Evolutionary conservation across 2,797 vertebrate species (phyloP), one percentile per base, ranked within the genome.

Genomic region (Oryzias sinensis): DNA sequence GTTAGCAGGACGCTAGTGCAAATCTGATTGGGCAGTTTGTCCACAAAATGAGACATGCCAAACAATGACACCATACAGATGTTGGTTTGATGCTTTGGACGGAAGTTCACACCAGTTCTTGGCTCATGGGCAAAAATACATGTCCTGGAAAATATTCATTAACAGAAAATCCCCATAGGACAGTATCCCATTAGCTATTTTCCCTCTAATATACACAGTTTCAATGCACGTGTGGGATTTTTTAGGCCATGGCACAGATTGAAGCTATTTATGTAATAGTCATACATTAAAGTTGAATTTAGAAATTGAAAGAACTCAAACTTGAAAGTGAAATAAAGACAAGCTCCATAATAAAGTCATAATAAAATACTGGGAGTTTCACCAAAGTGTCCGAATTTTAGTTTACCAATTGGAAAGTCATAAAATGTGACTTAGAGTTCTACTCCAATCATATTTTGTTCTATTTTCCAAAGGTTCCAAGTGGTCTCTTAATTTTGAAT

Each of bases 61-160:
- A 60, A 62, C 52, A 58, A 59, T 50, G 14, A 14, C 44, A 45
- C 15, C 0, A 20, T 9, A 3, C 41, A 37, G 27, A 8, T 27
- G 17, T 17, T 13, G 15, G 16, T 29, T 29, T 29, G 53, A n/a
- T 57, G 16, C 50, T 20, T 33, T n/a, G 7, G 22, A 24, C 4
- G 9, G 3, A 6, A 5, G 16, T 42, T 14, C 29, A 22, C 49
- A 9, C 25, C 37, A 6, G 17, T 4, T 14, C 25, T 4, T 27
- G 22, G 51, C 20, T 54, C 13, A 24, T 46, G 16, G 43, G 29
- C 41, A 7, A 11, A 58, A 16, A 53, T 14, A 76, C 8, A 42
- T 56, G 47, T 25, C 60, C 52, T 71, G 62, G 61, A 65, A 74
- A 67, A 61, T 59, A 47, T 60, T 61, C 54, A 65, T 82, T 56